Evolutionary conservation across 2,113 vertebrate genomes (phyloP).

Genomic region (Ammodramus savannarum): DNA sequence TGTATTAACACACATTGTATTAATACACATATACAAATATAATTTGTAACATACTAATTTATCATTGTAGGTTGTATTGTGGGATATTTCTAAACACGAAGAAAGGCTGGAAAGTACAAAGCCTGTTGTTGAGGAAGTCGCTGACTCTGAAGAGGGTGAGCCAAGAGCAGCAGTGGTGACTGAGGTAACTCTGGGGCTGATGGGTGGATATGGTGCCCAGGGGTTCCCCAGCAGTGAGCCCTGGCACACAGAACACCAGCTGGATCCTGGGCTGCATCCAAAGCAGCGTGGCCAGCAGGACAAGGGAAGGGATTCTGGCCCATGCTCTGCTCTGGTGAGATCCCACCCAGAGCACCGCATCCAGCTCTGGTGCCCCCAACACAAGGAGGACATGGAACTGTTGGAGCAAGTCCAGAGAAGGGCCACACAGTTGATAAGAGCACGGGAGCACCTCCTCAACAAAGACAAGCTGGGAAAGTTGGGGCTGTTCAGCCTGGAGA

Average conservation of each 20-base stretch:
- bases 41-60: neutral
- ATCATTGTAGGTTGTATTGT: conserved; percentile 81
- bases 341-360: neutral
- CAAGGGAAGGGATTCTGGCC: neutral
- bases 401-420: neutral
- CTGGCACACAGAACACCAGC: neutral
- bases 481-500: neutral
- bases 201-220: neutral
- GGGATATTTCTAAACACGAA: conserved; percentile 85
- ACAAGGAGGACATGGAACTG: neutral
- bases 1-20: accelerated
- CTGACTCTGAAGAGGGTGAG: neutral
- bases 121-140: neutral
- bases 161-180: neutral
- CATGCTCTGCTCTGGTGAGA: neutral
- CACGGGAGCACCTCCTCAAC: neutral
- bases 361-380: neutral
- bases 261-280: neutral
- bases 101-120: conserved; percentile 70
- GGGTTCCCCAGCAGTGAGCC: neutral
- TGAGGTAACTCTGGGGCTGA: neutral
- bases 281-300: neutral
- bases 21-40: neutral
- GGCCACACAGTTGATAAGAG: neutral
- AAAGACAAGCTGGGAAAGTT: neutral